These are phyloP conservation scores for Muschampia plurimacula DNA, from an alignment of 2,888 invertebrate genomes.

Conservation along the genomic window DNA sequence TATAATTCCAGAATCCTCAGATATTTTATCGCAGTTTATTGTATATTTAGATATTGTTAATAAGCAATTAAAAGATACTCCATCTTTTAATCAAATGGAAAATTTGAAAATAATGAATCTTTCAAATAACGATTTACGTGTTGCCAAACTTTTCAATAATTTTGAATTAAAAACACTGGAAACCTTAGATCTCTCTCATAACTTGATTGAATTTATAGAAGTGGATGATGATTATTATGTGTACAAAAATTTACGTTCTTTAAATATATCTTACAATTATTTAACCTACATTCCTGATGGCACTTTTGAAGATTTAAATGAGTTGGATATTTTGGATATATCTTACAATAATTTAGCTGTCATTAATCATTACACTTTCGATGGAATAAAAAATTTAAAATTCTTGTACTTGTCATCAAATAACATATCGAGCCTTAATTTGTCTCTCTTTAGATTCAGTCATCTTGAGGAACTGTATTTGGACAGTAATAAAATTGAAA, in stretches of 20 bases:
- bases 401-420: conserved; percentile 62
- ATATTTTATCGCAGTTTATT: neutral
- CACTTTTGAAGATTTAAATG: conserved; percentile 55
- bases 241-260: conserved; percentile 51
- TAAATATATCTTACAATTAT: conserved; percentile 64
- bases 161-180: conserved; percentile 49
- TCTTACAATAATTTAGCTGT: conserved; percentile 61
- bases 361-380: conserved; percentile 58
- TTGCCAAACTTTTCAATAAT: conserved; percentile 55
- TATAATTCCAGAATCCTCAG: too few relatives aligned
- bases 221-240: conserved; percentile 39
- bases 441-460: conserved; percentile 61
- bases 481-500: conserved; percentile 57
- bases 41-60: conserved; percentile 54
- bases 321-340: conserved; percentile 60
- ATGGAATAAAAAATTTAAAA: conserved; percentile 59
- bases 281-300: conserved; percentile 56
- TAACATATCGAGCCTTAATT: conserved; percentile 57
- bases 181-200: conserved; percentile 64
- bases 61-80: conserved; percentile 49
- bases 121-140: conserved; percentile 55
- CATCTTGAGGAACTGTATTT: conserved; percentile 57
- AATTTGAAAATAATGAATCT: conserved; percentile 56
- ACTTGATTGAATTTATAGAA: conserved; percentile 55
- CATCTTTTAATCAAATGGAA: conserved; percentile 51